Evolutionary conservation across 1,140 invertebrate species (phyloP).

Genomic region (Drosophila tropicalis): DNA sequence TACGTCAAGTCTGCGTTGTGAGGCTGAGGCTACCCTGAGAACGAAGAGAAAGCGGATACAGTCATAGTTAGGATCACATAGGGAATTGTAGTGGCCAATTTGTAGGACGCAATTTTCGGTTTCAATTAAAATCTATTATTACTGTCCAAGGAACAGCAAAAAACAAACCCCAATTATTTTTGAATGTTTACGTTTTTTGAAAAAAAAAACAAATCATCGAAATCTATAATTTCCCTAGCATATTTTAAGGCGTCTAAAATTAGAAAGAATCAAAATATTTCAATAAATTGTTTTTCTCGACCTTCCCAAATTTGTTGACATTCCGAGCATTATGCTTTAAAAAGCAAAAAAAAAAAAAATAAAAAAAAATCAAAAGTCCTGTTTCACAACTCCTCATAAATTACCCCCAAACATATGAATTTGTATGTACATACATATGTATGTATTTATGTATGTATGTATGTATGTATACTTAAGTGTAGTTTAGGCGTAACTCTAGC

Average conservation of each 20-base stretch:
- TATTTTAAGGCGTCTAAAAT: neutral
- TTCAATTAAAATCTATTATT: too few species aligned
- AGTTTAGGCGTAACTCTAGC: slow-evolving; percentile 37
- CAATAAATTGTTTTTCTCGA: neutral
- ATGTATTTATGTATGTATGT: neutral
- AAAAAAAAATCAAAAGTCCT: too few species aligned
- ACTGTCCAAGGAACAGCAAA: too few species aligned
- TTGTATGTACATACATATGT: neutral
- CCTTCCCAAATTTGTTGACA: neutral
- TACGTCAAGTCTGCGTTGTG: slow-evolving; percentile 5
- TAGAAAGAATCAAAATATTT: too few species aligned
- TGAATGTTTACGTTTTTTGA: too few species aligned
- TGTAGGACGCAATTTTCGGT: too few species aligned
- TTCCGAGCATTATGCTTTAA: neutral
- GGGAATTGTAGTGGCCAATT: too few species aligned
- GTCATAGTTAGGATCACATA: neutral
- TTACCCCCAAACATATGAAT: neutral
- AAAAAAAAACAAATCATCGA: neutral
- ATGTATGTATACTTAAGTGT: neutral
- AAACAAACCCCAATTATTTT: too few species aligned
- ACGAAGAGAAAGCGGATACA: neutral
- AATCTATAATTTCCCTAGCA: neutral
- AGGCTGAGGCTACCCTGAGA: slow-evolving; percentile 14
- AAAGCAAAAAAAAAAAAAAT: too few species aligned
- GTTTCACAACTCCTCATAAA: neutral